These are phyloP conservation scores for Tinea pellionella DNA, from an alignment of 2,888 invertebrate genomes.

Conservation along the genomic window DNA sequence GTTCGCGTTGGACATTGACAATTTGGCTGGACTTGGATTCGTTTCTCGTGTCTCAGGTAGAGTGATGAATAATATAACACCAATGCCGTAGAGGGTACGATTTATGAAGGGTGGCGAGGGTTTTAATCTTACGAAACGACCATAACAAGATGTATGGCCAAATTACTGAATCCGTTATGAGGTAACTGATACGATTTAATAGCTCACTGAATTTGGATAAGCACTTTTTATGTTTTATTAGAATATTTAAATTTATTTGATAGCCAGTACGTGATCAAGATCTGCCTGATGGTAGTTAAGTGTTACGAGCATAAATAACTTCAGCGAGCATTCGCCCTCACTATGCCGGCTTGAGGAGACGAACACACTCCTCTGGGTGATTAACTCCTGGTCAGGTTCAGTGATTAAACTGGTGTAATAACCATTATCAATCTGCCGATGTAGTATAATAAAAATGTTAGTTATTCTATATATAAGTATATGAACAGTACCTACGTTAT, in stretches of 20 bases:
- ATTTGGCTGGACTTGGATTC: slow-evolving; percentile 41
- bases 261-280: too few species aligned
- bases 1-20: slow-evolving; percentile 37
- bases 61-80: slow-evolving; percentile 55
- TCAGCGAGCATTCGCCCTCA: too few species aligned
- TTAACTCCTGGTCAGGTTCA: too few species aligned
- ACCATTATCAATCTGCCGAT: too few species aligned
- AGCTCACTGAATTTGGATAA: slow-evolving; percentile 47
- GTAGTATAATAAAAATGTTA: background rate
- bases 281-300: too few species aligned
- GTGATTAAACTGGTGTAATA: too few species aligned
- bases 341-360: too few species aligned
- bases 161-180: slow-evolving; percentile 64
- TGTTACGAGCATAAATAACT: too few species aligned
- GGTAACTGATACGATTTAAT: slow-evolving; percentile 51
- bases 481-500: background rate
- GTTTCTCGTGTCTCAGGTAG: slow-evolving; percentile 44
- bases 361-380: too few species aligned
- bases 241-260: slow-evolving; percentile 17
- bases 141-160: slow-evolving; percentile 65
- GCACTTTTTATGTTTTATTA: slow-evolving; percentile 45
- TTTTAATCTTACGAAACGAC: slow-evolving; percentile 63
- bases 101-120: slow-evolving; percentile 62
- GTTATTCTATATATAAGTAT: slow-evolving; percentile 15
- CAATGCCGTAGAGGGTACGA: slow-evolving; percentile 46